These are phyloP conservation scores for Scolopax rusticola DNA, from an alignment of 2,797 vertebrate species.

Conservation along the genomic window DNA sequence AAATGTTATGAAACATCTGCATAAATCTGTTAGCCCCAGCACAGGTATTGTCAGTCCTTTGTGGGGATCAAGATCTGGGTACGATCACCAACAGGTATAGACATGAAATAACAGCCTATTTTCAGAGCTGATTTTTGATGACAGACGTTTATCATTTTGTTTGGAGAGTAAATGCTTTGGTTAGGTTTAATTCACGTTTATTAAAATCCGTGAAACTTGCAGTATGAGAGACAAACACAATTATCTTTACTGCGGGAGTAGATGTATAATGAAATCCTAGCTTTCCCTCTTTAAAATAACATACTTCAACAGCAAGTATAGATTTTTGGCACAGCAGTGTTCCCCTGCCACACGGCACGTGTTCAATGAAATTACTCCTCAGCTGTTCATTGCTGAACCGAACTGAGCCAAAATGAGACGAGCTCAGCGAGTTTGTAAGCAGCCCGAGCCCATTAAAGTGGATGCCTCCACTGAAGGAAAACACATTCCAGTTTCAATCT, in stretches of 20 bases:
- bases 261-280: background rate
- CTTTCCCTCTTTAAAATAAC: slow-evolving; percentile 34
- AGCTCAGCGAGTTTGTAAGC: background rate
- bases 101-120: background rate
- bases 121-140: background rate
- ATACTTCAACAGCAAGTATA: background rate
- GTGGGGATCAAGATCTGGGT: background rate
- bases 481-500: background rate
- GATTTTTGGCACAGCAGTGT: slow-evolving; percentile 32
- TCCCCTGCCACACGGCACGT: slow-evolving; percentile 19
- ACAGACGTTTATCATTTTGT: background rate
- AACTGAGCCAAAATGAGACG: slow-evolving; percentile 24
- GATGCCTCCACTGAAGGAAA: slow-evolving; percentile 29
- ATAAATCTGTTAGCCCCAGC: background rate
- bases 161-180: background rate
- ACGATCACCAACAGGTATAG: background rate
- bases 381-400: slow-evolving; percentile 12
- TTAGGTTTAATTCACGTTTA: background rate
- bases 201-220: background rate
- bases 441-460: slow-evolving; percentile 4
- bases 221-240: background rate
- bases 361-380: slow-evolving; percentile 47
- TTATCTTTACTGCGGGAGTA: slow-evolving; percentile 32
- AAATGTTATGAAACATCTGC: background rate
- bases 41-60: background rate